Percentiles rank a stretch among this genome's conserved stretches.
phyloP scores from a whole-genome alignment of 2,888 invertebrate genomes.

The Dicranocentrus wangi region DNA sequence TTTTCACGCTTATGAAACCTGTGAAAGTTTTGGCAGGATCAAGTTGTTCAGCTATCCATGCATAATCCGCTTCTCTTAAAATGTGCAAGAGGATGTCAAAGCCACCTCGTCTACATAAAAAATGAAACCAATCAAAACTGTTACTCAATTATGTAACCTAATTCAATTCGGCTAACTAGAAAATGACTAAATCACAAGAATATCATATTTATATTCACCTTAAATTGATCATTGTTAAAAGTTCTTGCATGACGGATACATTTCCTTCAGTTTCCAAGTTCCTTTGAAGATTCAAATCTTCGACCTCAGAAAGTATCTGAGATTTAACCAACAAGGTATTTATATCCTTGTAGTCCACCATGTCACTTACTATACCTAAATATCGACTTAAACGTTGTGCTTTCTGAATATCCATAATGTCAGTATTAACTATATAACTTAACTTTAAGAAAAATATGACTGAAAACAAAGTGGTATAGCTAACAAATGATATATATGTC shows the following conservation, averaged over 20 bases:
- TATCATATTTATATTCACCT: conserved; percentile 40
- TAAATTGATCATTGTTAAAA: conserved; percentile 45
- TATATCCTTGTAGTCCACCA: conserved; percentile 60
- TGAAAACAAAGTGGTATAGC: too few species aligned
- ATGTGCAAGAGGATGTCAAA: conserved; percentile 49
- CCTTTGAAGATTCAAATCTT: conserved; percentile 7
- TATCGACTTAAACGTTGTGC: conserved; percentile 52
- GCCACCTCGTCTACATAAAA: conserved; percentile 44
- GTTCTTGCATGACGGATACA: conserved; percentile 41
- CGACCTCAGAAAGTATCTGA: conserved; percentile 6
- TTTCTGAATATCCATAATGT: conserved; percentile 57
- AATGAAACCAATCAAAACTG: too few species aligned
- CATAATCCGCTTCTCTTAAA: conserved; percentile 51
- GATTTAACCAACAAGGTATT: conserved; percentile 19
- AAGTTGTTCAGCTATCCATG: conserved; percentile 61
- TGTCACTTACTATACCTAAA: conserved; percentile 39
- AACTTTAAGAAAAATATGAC: too few species aligned
- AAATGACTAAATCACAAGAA: not conserved
- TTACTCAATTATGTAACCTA: too few species aligned
- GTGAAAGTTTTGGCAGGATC: conserved; percentile 38
- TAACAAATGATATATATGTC: too few species aligned
- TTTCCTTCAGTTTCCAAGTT: conserved; percentile 49
- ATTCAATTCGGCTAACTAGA: not conserved
- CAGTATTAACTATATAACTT: too few species aligned
- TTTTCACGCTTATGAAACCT: too few species aligned